Evolutionary conservation across 2,888 invertebrate species (phyloP).

Genomic region (Chrysolina haemoptera): DNA sequence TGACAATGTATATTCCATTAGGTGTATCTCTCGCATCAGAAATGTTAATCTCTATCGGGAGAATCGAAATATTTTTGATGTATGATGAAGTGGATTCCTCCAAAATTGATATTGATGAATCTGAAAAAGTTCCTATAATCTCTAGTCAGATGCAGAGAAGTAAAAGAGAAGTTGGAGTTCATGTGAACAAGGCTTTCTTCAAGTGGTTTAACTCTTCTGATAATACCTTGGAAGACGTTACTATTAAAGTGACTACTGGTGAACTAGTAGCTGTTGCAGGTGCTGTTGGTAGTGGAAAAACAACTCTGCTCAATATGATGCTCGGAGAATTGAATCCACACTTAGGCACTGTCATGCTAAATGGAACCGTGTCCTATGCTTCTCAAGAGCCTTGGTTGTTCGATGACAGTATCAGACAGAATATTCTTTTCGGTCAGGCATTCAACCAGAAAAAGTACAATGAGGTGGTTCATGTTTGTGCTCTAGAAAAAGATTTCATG

Average conservation of each 20-base stretch:
- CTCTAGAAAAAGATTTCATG: slow-evolving; percentile 80
- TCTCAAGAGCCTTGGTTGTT: slow-evolving; percentile 90
- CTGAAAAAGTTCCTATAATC: too few relatives aligned
- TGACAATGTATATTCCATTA: slow-evolving; percentile 77
- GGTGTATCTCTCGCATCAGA: slow-evolving; percentile 82
- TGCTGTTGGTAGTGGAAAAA: slow-evolving; percentile 77
- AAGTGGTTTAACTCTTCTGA: slow-evolving; percentile 73
- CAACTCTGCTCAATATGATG: slow-evolving; percentile 71
- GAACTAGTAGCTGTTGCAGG: slow-evolving; percentile 74
- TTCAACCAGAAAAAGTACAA: slow-evolving; percentile 79
- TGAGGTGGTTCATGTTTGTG: slow-evolving; percentile 79
- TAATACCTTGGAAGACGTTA: slow-evolving; percentile 74
- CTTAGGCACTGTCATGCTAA: slow-evolving; percentile 77
- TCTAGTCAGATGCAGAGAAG: not conserved
- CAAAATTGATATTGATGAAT: too few relatives aligned
- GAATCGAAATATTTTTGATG: slow-evolving; percentile 74
- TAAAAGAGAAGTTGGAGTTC: slow-evolving; percentile 34
- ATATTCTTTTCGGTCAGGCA: slow-evolving; percentile 88
- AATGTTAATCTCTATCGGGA: slow-evolving; percentile 52
- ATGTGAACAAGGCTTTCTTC: slow-evolving; percentile 72
- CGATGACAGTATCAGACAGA: slow-evolving; percentile 88
- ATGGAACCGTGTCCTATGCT: slow-evolving; percentile 82
- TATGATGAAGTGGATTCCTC: slow-evolving; percentile 53
- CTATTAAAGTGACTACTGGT: slow-evolving; percentile 76
- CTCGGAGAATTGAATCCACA: slow-evolving; percentile 81